These are phyloP conservation scores for Lerema accius DNA, from an alignment of 1,140 invertebrate species.

Conservation along the genomic window DNA sequence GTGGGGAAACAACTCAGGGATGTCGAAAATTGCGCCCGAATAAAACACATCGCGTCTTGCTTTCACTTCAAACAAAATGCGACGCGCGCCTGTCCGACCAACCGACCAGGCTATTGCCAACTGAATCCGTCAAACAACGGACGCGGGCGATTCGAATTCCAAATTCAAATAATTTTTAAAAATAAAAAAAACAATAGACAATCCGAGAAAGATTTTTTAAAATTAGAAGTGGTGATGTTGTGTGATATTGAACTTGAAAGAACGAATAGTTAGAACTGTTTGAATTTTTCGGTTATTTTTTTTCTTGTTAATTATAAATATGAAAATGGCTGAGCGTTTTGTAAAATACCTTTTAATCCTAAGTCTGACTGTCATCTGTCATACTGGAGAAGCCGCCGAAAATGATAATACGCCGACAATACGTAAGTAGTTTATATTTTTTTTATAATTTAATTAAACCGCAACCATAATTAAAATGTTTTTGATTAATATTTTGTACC, in stretches of 20 bases:
- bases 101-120: slow-evolving; percentile 53
- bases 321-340: slow-evolving; percentile 58
- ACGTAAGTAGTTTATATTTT: slow-evolving; percentile 64
- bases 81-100: slow-evolving; percentile 55
- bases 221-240: slow-evolving; percentile 12
- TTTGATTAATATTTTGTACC: no score
- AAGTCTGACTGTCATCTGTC: slow-evolving; percentile 57
- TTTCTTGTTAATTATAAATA: slow-evolving; percentile 26
- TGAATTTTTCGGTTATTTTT: not conserved
- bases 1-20: slow-evolving; percentile 64
- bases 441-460: no score
- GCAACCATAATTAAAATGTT: no score
- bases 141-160: slow-evolving; percentile 49
- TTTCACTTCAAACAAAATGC: slow-evolving; percentile 79
- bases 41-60: slow-evolving; percentile 74
- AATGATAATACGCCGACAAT: slow-evolving; percentile 51
- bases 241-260: slow-evolving; percentile 19
- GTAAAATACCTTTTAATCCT: slow-evolving; percentile 58
- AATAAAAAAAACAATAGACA: no score
- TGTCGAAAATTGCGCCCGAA: slow-evolving; percentile 75
- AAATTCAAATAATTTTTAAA: slow-evolving; percentile 40
- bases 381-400: slow-evolving; percentile 63
- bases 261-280: slow-evolving; percentile 10
- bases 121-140: slow-evolving; percentile 54
- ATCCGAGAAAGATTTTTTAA: no score